Conservation (phyloP, 2,888 invertebrate species). For the Patella pellucida region DNA sequence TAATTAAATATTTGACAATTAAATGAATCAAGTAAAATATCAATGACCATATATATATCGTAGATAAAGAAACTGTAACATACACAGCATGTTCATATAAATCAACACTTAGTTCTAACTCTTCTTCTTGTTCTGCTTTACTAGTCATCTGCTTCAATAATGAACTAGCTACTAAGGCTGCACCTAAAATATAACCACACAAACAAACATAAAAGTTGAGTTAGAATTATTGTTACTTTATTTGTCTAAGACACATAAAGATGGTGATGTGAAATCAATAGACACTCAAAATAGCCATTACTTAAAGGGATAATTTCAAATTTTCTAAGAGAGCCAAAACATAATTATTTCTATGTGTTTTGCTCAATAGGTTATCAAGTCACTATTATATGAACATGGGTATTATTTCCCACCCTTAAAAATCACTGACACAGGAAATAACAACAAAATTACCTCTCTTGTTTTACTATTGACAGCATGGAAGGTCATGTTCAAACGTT, state of each 20-base stretch:
- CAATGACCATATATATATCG: too few relatives aligned
- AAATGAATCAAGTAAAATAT: neutral
- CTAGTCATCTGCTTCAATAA: conserved; percentile 60
- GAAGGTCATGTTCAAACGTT: too few relatives aligned
- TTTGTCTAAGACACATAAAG: neutral
- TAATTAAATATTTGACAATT: neutral
- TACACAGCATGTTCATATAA: conserved; percentile 58
- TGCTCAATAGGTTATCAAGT: too few relatives aligned
- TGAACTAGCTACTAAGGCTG: conserved; percentile 60
- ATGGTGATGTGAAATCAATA: neutral
- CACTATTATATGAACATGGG: too few relatives aligned
- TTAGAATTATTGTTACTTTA: neutral
- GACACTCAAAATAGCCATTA: too few relatives aligned
- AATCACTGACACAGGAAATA: too few relatives aligned
- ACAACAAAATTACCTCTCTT: too few relatives aligned
- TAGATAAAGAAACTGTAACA: conserved; percentile 26
- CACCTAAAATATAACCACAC: conserved; percentile 37
- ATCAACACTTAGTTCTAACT: conserved; percentile 61
- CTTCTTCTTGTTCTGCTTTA: conserved; percentile 64
- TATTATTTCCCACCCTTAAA: too few relatives aligned
- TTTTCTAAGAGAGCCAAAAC: too few relatives aligned
- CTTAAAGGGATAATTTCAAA: too few relatives aligned
- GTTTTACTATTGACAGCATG: too few relatives aligned
- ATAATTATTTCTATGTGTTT: too few relatives aligned
- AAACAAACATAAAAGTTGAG: neutral